Percentiles rank a stretch among this genome's conserved stretches.
Conservation (phyloP, 2,888 invertebrate genomes). For the Tachina fera region DNA sequence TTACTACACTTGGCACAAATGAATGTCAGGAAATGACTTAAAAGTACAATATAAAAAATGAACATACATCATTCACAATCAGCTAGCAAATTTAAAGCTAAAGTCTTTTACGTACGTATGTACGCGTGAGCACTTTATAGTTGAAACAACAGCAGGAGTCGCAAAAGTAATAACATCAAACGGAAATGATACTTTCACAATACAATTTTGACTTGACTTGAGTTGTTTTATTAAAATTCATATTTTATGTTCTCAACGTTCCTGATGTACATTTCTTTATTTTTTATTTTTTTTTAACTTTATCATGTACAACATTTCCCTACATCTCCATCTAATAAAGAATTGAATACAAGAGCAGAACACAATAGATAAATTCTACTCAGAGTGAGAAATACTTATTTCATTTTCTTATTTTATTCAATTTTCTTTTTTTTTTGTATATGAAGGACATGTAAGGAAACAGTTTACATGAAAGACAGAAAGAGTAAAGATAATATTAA, state of each 20-base stretch:
- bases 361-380: background rate
- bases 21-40: constrained; percentile 58
- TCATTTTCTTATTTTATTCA: background rate
- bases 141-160: constrained; percentile 27
- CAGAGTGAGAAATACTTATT: background rate
- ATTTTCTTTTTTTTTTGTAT: background rate
- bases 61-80: constrained; percentile 55
- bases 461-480: constrained; percentile 41
- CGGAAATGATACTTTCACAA: constrained; percentile 52
- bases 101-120: constrained; percentile 2
- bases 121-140: constrained; percentile 19
- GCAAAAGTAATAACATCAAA: background rate
- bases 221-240: constrained; percentile 62
- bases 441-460: constrained; percentile 19
- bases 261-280: constrained; percentile 1
- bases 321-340: constrained; percentile 47
- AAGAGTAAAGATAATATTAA: constrained; percentile 28
- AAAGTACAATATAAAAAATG: constrained; percentile 44
- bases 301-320: constrained; percentile 26
- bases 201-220: constrained; percentile 53
- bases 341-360: background rate
- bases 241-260: constrained; percentile 39
- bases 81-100: constrained; percentile 38
- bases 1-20: constrained; percentile 41
- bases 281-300: background rate